Evolutionary conservation across 2,113 vertebrate genomes (phyloP), one percentile per base, ranked within the genome.

Genomic region (Sylvia atricapilla): DNA sequence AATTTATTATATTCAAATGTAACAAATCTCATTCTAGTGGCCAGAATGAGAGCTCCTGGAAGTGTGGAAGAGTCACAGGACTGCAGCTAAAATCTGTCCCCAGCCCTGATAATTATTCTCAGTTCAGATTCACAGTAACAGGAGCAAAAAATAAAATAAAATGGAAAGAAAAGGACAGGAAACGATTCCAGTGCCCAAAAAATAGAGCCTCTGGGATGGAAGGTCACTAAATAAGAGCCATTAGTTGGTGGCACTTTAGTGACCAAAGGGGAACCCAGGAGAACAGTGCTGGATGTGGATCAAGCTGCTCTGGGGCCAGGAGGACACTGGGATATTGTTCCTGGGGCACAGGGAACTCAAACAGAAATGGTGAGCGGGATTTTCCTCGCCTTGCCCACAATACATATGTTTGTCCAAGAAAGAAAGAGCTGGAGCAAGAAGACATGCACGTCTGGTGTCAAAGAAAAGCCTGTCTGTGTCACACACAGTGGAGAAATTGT

Each of bases 331-430:
- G 81, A 96, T 94, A 98, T 98, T 98, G 98, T 98, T 96, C 49
- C 52, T 20, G 94, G 94, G 89, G 97, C 95, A 97, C 75, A 97
- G 96, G 96, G 96, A 96, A 53, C 94, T 97, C 95, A 95, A 95
- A 98, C 97, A 96, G 59, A 96, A 97, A 96, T 62, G 94, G 95
- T 53, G 96, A 98, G 97, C 87, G 79, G 97, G 98, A 98, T 97
- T 98, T 98, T 97, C 97, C 98, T 98, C 96, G 96, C 93, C 58
- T 92, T 97, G 98, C 81, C 97, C 96, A 98, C 97, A 98, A 98
- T 98, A 97, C 97, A 98, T 97, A 98, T 98, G 98, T 98, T 98
- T 98, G 98, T 98, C 96, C 98, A 98, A 98, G 97, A 88, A 95
- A 97, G 97, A 97, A 97, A 97, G 90, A 97, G 98, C 76, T 98